Percentiles rank a stretch among this genome's conserved stretches.
Evolutionary conservation across 2,797 vertebrate species (phyloP).

Genomic region (Pampus argenteus): DNA sequence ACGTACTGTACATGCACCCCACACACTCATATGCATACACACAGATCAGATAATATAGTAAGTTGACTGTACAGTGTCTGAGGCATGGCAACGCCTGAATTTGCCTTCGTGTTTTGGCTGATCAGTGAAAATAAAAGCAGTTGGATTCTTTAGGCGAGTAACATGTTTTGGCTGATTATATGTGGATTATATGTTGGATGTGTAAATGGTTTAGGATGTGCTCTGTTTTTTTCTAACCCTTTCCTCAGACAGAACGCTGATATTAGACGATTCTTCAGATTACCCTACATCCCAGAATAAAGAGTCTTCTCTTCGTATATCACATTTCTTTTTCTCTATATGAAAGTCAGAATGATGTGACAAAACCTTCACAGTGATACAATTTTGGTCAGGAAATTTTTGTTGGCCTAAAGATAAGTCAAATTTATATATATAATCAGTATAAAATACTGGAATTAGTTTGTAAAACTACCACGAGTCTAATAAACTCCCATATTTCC

Average conservation of each 20-base stretch:
- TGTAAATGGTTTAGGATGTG: conserved; percentile 37
- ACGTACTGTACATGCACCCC: conserved; percentile 48
- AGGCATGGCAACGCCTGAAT: conserved; percentile 40
- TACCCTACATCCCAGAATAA: too few species aligned
- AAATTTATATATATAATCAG: neutral
- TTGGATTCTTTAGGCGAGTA: conserved; percentile 12
- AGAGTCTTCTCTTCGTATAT: neutral
- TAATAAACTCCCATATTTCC: neutral
- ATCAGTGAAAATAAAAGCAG: conserved; percentile 59
- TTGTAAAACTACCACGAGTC: neutral
- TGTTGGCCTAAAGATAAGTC: neutral
- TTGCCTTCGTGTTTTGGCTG: conserved; percentile 61
- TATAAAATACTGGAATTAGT: neutral
- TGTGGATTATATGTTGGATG: conserved; percentile 1
- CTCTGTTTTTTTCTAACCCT: conserved; percentile 2
- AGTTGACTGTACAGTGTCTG: conserved; percentile 65
- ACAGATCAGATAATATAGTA: conserved; percentile 43
- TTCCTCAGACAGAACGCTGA: conserved; percentile 10
- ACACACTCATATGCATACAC: conserved; percentile 37
- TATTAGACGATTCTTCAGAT: conserved; percentile 42
- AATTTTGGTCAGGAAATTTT: neutral
- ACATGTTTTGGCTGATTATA: conserved; percentile 23
- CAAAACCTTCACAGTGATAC: neutral
- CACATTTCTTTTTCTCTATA: neutral
- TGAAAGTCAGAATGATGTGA: neutral